Evolutionary conservation across 2,888 invertebrate species (phyloP).

Genomic region (Athripsodes cinereus): DNA sequence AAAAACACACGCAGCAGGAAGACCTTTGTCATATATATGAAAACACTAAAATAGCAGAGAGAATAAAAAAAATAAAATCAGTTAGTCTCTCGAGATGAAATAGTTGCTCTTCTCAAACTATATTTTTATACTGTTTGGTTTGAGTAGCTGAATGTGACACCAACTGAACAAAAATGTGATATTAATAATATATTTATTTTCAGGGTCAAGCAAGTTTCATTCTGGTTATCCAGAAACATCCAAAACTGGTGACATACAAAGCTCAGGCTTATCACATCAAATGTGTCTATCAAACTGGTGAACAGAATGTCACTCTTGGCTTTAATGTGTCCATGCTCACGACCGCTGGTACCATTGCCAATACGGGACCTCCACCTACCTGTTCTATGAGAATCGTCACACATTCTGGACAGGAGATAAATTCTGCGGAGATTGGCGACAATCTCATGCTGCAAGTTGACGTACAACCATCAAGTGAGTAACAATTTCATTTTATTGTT

Average conservation of each 20-base stretch:
- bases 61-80: too few species aligned
- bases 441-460: conserved; percentile 81
- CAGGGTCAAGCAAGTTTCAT: conserved; percentile 90
- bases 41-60: too few species aligned
- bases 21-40: too few species aligned
- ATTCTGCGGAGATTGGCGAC: conserved; percentile 87
- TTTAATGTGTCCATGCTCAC: conserved; percentile 95
- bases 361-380: conserved; percentile 89
- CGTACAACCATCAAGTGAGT: conserved; percentile 68
- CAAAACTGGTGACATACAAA: conserved; percentile 87
- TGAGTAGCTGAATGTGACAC: too few species aligned
- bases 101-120: too few species aligned
- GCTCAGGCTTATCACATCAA: conserved; percentile 95
- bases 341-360: conserved; percentile 91
- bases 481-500: not conserved
- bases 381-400: conserved; percentile 90
- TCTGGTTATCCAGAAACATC: conserved; percentile 93
- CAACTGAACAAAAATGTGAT: too few species aligned
- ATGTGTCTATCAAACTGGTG: conserved; percentile 91
- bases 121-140: too few species aligned
- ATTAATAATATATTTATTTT: too few species aligned
- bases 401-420: conserved; percentile 79
- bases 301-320: conserved; percentile 85
- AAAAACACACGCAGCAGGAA: too few species aligned
- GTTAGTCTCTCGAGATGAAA: too few species aligned